Base-by-base conservation (phyloP, 2,888 invertebrate species). In the Endotricha flammealis region DNA sequence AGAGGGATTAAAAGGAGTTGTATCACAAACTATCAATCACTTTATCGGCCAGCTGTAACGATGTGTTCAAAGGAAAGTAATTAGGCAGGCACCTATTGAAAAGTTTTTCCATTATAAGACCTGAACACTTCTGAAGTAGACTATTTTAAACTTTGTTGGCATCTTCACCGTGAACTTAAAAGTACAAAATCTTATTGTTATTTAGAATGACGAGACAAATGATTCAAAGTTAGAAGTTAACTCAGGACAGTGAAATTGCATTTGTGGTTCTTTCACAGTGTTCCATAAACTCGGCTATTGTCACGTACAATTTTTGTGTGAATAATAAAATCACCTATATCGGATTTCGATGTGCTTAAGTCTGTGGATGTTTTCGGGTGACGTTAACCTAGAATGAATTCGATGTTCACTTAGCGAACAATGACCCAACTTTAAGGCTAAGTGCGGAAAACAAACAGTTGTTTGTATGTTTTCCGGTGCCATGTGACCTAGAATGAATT, bases 21-120 rank as follows among this genome's bases (percentile, higher is more conserved):
- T 16, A 16, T 6, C 23, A n/a, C 10, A 32, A 14, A 27, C 9
- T 10, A 7, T 32, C n/a, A 10, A 24, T 24, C 11, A 6, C 12
- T 3, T 8, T 6, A 24, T 16, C 8, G n/a, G 3, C 11, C 2
- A 2, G 20, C 6, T 12, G 13, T 16, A 2, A 16, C 13, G 17
- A 25, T 17, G 34, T 20, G 22, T 32, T 34, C 38, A 40, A 55
- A 57, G 52, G 48, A 50, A 57, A 56, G 51, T 60, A 62, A 67
- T 68, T 66, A 66, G 54, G 57, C 6, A 25, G 2, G 10, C 58
- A 62, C 44, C 55, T 54, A 53, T 60, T 57, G 44, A 52, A 61
- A 70, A 72, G 54, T 64, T 70, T 67, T 66, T 64, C 61, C 59
- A 69, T 68, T 64, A 64, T 48, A 39, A 36, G 47, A 42, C 47